These are phyloP conservation scores for Epinephelus coioides DNA, from an alignment of 2,797 vertebrate species.

Conservation along the genomic window DNA sequence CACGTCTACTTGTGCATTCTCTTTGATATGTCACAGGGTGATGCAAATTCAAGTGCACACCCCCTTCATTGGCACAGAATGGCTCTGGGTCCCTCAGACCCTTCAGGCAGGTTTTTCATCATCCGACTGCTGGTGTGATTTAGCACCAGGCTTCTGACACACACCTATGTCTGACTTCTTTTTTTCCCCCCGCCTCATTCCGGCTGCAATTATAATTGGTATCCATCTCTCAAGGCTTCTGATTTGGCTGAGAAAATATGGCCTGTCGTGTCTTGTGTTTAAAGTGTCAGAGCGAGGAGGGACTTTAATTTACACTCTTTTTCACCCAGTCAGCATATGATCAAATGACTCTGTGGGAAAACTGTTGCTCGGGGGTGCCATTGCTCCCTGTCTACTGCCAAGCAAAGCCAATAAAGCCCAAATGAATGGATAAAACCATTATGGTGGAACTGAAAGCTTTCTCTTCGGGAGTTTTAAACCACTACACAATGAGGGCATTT, in stretches of 20 bases:
- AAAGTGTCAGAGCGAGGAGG: slow-evolving; percentile 74
- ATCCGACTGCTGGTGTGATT: slow-evolving; percentile 67
- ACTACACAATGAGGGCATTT: slow-evolving; percentile 46
- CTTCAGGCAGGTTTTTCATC: slow-evolving; percentile 72
- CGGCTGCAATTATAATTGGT: slow-evolving; percentile 63
- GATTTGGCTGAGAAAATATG: slow-evolving; percentile 72
- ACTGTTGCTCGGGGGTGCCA: slow-evolving; percentile 72
- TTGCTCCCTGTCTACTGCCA: slow-evolving; percentile 67
- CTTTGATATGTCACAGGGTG: slow-evolving; percentile 79
- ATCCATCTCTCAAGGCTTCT: slow-evolving; percentile 63
- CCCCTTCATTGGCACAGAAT: slow-evolving; percentile 65
- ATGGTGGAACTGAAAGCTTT: slow-evolving; percentile 70
- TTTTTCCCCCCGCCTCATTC: background rate
- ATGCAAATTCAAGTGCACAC: slow-evolving; percentile 75
- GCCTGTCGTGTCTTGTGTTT: slow-evolving; percentile 75
- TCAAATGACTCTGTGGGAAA: slow-evolving; percentile 77
- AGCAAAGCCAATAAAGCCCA: slow-evolving; percentile 76
- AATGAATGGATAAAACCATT: slow-evolving; percentile 81
- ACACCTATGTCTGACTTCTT: slow-evolving; percentile 61
- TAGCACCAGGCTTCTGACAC: slow-evolving; percentile 56
- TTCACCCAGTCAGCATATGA: slow-evolving; percentile 75
- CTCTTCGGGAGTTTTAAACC: slow-evolving; percentile 58
- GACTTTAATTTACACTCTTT: slow-evolving; percentile 76
- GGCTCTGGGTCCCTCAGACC: slow-evolving; percentile 63
- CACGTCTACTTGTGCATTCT: slow-evolving; percentile 72